These are phyloP conservation scores for Aurelia aurita complex sp. Pacific DNA, from an alignment of 30 jellyfish, hydroid and myxozoan genomes.

Conservation along the genomic window DNA sequence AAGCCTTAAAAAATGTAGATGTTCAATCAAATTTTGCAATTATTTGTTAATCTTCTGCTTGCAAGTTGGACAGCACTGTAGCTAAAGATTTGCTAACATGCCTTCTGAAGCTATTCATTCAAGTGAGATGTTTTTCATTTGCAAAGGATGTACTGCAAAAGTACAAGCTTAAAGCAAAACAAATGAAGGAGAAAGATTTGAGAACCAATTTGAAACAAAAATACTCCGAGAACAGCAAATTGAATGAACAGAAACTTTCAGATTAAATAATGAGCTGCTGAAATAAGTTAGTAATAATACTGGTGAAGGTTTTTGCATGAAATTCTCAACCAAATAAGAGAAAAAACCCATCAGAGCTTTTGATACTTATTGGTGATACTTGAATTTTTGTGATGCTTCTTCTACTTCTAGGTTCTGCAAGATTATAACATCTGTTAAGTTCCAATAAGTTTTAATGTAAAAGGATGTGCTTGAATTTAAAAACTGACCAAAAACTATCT, in stretches of 20 bases:
- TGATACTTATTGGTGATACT: too few species aligned
- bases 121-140: slow-evolving; percentile 47
- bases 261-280: neutral
- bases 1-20: slow-evolving; percentile 11
- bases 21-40: slow-evolving; percentile 19
- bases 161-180: slow-evolving; percentile 31
- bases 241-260: slow-evolving; percentile 23
- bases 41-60: slow-evolving; percentile 26
- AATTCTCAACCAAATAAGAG: too few species aligned
- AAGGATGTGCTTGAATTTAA: too few species aligned
- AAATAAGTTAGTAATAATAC: too few species aligned
- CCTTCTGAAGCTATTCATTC: slow-evolving; percentile 17
- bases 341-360: too few species aligned
- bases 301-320: too few species aligned
- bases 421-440: too few species aligned
- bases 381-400: too few species aligned
- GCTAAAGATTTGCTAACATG: slow-evolving; percentile 40
- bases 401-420: too few species aligned
- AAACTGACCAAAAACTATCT: too few species aligned
- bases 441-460: too few species aligned
- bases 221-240: slow-evolving; percentile 28
- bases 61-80: slow-evolving; percentile 20
- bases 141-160: slow-evolving; percentile 51
- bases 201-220: slow-evolving; percentile 27
- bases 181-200: slow-evolving; percentile 24